Evolutionary conservation across 2,888 invertebrate species (phyloP), one percentile per base, ranked within the genome.

Genomic region (Lymantria monacha): DNA sequence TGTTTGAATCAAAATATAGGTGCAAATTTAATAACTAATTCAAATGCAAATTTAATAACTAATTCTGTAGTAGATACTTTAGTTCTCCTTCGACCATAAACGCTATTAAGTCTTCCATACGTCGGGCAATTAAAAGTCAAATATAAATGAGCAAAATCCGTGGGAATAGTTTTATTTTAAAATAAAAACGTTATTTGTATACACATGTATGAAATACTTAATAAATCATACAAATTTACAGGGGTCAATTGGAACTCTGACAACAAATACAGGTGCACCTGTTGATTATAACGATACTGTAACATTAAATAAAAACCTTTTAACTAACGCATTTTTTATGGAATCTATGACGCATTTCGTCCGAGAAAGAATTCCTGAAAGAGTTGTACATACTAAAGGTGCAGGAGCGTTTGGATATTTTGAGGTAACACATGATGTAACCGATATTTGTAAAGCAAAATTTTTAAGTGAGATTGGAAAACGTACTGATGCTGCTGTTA

Each of bases 331-430:
- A 60, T 93, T 94, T 46, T 94, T 93, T 55, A 70, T 96, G 49
- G 96, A 96, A 68, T 94, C 95, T 72, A 81, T 96, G 61, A 91
- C 95, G 0, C 95, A 97, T 74, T 97, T 98, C 70, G 94, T 94
- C 70, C 91, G 97, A 31, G 98, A 98, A 80, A 93, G 98, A 47
- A 97, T 97, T 65, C 97, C 98, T 0, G 98, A 98, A 78, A 93
- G 98, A 61, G 95, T 97, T 0, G 97, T 97, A 0, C 97, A 97
- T 78, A 98, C 98, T 0, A 98, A 98, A 84, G 98, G 97, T 56
- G 96, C 95, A 37, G 97, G 96, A 13, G 96, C 96, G 3, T 96
- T 96, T 74, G 96, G 95, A 0, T 95, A 95, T 70, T 96, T 22
- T 22, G 22, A 22, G 22, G 22, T 22, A 22, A 22, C 22, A 22